Evolutionary conservation across 2,888 invertebrate genomes (phyloP).

Genomic region (Keiferia lycopersicella): DNA sequence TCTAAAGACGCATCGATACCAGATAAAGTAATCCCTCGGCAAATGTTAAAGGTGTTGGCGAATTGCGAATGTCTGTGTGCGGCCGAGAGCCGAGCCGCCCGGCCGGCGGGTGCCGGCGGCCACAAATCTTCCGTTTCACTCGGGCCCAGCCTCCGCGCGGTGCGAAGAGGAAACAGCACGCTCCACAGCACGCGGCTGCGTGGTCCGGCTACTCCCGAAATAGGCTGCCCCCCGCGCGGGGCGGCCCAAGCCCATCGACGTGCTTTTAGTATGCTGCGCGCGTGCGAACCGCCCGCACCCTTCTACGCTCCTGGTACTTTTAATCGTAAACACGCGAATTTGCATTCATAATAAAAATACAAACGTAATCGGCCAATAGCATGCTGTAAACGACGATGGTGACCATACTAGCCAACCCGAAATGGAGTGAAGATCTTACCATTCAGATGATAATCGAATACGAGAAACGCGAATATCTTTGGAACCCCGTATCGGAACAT

Average conservation of each 20-base stretch:
- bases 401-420: slow-evolving; percentile 75
- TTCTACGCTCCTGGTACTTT: slow-evolving; percentile 69
- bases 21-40: slow-evolving; percentile 23
- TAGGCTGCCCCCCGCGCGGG: slow-evolving; percentile 72
- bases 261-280: slow-evolving; percentile 82
- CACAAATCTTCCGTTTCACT: slow-evolving; percentile 81
- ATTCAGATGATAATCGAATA: slow-evolving; percentile 78
- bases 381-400: slow-evolving; percentile 72
- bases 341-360: slow-evolving; percentile 35
- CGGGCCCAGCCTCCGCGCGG: slow-evolving; percentile 74
- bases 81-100: slow-evolving; percentile 49
- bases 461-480: slow-evolving; percentile 75
- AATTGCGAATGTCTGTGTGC: slow-evolving; percentile 34
- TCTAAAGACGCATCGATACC: slow-evolving; percentile 15
- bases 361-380: slow-evolving; percentile 43
- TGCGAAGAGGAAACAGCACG: slow-evolving; percentile 79
- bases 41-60: slow-evolving; percentile 28
- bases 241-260: slow-evolving; percentile 73
- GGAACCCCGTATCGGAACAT: slow-evolving; percentile 77
- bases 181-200: slow-evolving; percentile 80
- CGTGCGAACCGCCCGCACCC: slow-evolving; percentile 81
- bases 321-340: slow-evolving; percentile 60
- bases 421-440: slow-evolving; percentile 78
- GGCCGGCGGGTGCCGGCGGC: slow-evolving; percentile 52
- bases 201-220: slow-evolving; percentile 79